These are phyloP conservation scores for Zaprionus lachaisei DNA, from an alignment of 1,140 invertebrate genomes.

Conservation along the genomic window DNA sequence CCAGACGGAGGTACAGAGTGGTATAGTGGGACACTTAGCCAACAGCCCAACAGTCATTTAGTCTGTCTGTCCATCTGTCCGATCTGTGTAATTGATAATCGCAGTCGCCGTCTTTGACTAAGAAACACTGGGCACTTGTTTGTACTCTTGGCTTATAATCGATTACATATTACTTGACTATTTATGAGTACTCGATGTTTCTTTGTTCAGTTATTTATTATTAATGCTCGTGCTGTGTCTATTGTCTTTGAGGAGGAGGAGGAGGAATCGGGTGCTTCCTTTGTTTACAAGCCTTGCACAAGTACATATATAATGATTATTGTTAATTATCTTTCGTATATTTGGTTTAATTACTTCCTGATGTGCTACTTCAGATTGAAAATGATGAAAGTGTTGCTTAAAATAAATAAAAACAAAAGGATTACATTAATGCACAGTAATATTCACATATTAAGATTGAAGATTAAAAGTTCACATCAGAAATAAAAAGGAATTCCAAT, in stretches of 20 bases:
- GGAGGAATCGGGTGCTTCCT: constrained; percentile 3
- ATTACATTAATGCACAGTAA: neutral
- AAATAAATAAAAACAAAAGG: neutral
- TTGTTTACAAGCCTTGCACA: constrained; percentile 30
- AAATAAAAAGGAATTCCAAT: neutral
- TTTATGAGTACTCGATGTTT: constrained; percentile 18
- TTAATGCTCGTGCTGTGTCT: constrained; percentile 25
- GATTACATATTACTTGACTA: constrained; percentile 53
- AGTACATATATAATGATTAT: constrained; percentile 12
- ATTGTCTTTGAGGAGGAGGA: constrained; percentile 22
- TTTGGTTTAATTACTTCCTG: constrained; percentile 23
- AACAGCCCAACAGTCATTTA: constrained; percentile 2
- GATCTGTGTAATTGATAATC: constrained; percentile 54
- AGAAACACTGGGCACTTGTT: constrained; percentile 50
- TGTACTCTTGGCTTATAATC: constrained; percentile 30
- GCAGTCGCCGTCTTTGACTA: constrained; percentile 27
- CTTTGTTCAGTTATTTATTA: constrained; percentile 59
- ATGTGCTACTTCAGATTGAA: constrained; percentile 8
- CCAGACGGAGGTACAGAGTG: constrained; percentile 5
- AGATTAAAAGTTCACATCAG: no score
- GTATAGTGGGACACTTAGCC: neutral
- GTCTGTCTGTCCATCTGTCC: constrained; percentile 4
- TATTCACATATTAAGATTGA: neutral
- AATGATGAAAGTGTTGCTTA: neutral
- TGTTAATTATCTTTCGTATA: constrained; percentile 16